Evolutionary conservation across 1,140 invertebrate genomes (phyloP), one percentile per base, ranked within the genome.

Genomic region (Forficula auricularia): DNA sequence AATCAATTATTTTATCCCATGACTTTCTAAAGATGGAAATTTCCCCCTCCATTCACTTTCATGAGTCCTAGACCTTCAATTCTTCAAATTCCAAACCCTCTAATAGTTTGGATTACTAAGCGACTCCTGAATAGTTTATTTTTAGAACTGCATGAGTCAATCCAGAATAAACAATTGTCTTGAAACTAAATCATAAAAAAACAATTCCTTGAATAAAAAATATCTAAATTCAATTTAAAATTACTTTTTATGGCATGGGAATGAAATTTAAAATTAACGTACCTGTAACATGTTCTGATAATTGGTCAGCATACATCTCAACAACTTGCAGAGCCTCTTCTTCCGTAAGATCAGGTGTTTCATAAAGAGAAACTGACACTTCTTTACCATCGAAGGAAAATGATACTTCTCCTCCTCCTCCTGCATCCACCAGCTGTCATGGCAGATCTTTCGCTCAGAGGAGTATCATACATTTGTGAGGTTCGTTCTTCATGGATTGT

Each of bases 241-340:
- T n/a, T n/a, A n/a, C n/a, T 38, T 6, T 37, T 22, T 36, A 14
- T 38, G 15, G n/a, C 2, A 39, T 34, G 37, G 38, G 32, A n/a
- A 44, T 27, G 32, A 13, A 43, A 43, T 27, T 39, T 27, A 36
- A 42, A 37, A 44, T 16, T 12, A 8, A n/a, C 36, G 14, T 58
- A 75, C 73, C 72, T 46, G 83, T 82, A 3, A 89, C 73, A 57
- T 87, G 80, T 63, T 89, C 85, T 0, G 84, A 88, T 37, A 88
- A 66, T 59, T 91, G 82, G 57, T 91, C 83, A 0, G 85, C 85
- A 60, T 89, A 91, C 82, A 89, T 88, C 67, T 91, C 85, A 0
- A 89, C 78, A 52, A 91, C 86, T 60, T 89, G 79, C 10, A 88
- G 62, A 0, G 85, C 86, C 64, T 91, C 84, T 58, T 88, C 82